Percentiles rank a stretch among this genome's conserved stretches.
Conservation (phyloP, 2,113 vertebrate genomes). For the Onychorhynchus coronatus region DNA sequence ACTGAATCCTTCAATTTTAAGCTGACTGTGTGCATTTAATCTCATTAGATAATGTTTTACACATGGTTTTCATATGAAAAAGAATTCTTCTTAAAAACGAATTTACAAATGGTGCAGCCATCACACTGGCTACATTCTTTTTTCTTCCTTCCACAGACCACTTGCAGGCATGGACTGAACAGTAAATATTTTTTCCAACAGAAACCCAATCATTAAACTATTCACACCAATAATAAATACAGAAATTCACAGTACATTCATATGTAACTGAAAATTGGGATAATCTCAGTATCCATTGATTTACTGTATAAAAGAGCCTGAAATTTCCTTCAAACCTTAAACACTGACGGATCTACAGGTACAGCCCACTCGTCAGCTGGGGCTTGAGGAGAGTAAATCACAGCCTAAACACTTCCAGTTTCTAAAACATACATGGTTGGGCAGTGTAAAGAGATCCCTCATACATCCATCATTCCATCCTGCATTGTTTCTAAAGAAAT, state of each 20-base stretch:
- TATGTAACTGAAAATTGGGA: background rate
- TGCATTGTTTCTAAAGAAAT: background rate
- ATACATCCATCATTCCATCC: fast-evolving
- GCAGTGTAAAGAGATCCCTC: background rate
- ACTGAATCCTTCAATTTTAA: background rate
- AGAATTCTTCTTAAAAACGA: background rate
- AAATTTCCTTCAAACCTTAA: background rate
- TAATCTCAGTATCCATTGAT: background rate
- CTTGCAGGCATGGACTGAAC: background rate
- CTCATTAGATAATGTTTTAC: background rate
- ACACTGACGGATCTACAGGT: background rate
- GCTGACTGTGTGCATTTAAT: background rate
- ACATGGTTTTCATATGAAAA: background rate
- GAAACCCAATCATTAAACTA: background rate
- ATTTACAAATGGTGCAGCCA: background rate
- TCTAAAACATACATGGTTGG: fast-evolving
- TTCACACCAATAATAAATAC: background rate
- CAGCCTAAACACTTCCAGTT: background rate
- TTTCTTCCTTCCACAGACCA: background rate
- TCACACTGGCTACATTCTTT: background rate
- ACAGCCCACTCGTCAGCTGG: background rate
- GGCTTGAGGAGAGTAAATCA: background rate
- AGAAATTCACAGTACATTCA: background rate
- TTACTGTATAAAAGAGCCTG: background rate
- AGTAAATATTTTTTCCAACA: background rate